These are phyloP conservation scores for Poecilobothrus nobilitatus DNA, from an alignment of 2,888 invertebrate species.

Conservation along the genomic window DNA sequence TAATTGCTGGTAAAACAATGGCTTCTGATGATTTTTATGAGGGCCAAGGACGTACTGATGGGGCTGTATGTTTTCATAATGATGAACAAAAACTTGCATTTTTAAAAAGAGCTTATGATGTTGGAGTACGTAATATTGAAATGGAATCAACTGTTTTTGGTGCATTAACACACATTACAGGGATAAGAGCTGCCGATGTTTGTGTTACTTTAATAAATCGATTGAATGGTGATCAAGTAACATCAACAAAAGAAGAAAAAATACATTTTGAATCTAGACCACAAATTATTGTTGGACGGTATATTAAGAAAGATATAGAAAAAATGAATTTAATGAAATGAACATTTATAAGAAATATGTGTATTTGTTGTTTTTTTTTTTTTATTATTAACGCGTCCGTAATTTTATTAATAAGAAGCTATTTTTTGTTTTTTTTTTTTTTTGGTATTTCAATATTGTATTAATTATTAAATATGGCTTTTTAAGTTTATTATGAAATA, in stretches of 20 bases:
- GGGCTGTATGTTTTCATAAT: constrained; percentile 62
- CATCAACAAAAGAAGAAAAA: constrained; percentile 49
- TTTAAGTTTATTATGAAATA: too few species aligned
- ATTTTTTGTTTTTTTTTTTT: too few species aligned
- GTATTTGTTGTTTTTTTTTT: too few species aligned
- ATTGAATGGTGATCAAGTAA: constrained; percentile 60
- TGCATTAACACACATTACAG: constrained; percentile 56
- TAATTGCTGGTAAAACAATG: constrained; percentile 61
- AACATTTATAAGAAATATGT: too few species aligned
- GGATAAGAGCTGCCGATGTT: constrained; percentile 57
- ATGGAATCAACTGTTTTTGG: constrained; percentile 72
- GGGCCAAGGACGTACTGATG: constrained; percentile 69
- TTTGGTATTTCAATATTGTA: too few species aligned
- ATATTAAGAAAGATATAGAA: constrained; percentile 45
- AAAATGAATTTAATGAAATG: not conserved
- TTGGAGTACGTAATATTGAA: constrained; percentile 66
- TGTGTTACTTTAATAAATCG: constrained; percentile 66
- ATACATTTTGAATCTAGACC: constrained; percentile 59
- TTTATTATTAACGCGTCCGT: too few species aligned
- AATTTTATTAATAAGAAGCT: too few species aligned
- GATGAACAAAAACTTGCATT: constrained; percentile 57
- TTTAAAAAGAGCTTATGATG: constrained; percentile 45
- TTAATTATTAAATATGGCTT: too few species aligned
- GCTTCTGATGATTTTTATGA: constrained; percentile 74
- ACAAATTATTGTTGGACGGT: constrained; percentile 55